phyloP scores from a whole-genome alignment of 2,888 invertebrate species.

The Hipparchia semele region DNA sequence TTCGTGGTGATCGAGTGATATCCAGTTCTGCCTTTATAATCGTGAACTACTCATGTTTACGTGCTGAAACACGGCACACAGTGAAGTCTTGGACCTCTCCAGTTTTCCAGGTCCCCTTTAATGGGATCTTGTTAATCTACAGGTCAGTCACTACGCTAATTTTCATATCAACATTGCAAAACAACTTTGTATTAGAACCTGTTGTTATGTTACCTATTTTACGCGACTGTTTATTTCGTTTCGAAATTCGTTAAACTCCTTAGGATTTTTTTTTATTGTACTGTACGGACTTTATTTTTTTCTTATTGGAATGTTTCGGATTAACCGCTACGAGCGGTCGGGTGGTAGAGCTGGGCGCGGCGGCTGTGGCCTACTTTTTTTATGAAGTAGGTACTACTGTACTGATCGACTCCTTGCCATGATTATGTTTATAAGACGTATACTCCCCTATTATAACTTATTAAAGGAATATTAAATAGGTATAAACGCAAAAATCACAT shows the following conservation, averaged over 20 bases:
- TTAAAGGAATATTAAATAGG: neutral
- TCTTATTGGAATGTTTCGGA: conserved; percentile 35
- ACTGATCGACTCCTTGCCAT: conserved; percentile 37
- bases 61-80: conserved; percentile 66
- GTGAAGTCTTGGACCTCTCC: conserved; percentile 56
- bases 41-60: conserved; percentile 77
- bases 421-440: conserved; percentile 29
- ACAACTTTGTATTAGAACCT: neutral
- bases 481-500: no score
- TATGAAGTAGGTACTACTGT: conserved; percentile 23
- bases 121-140: conserved; percentile 80
- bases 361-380: conserved; percentile 68
- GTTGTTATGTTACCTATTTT: neutral
- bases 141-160: conserved; percentile 55
- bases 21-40: conserved; percentile 71
- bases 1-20: conserved; percentile 53
- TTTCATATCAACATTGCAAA: neutral
- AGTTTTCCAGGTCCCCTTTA: conserved; percentile 68
- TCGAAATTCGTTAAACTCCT: neutral
- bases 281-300: conserved; percentile 21
- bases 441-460: neutral
- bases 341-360: conserved; percentile 62
- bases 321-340: conserved; percentile 26
- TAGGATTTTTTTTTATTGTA: conserved; percentile 2
- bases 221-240: neutral